Conservation (phyloP, 2,113 vertebrate species). For the Chionomys nivalis region DNA sequence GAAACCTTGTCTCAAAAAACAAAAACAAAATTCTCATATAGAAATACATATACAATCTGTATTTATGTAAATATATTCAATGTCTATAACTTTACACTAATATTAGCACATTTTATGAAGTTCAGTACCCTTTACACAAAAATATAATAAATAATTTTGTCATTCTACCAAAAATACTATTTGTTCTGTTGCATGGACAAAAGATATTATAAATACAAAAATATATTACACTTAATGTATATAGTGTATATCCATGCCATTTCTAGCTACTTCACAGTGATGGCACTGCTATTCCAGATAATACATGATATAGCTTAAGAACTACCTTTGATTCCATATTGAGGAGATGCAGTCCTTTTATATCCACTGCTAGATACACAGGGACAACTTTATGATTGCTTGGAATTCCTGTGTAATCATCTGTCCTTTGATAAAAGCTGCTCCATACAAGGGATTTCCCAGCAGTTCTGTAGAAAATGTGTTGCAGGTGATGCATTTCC, state of each 20-base stretch:
- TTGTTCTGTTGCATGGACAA: background rate
- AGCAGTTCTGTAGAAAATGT: slow-evolving; percentile 98
- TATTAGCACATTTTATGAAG: background rate
- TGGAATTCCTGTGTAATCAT: slow-evolving; percentile 98
- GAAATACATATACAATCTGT: background rate
- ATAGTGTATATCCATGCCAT: background rate
- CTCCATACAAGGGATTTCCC: slow-evolving; percentile 98
- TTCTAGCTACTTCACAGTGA: slow-evolving; percentile 37
- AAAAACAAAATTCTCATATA: too few relatives aligned
- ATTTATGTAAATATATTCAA: slow-evolving; percentile 22
- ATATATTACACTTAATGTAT: background rate
- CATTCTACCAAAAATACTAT: slow-evolving; percentile 13
- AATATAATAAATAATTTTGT: slow-evolving; percentile 3
- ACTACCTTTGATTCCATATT: slow-evolving; percentile 99
- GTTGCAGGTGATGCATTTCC: slow-evolving; percentile 99
- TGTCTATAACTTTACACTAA: background rate
- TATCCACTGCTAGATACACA: slow-evolving; percentile 97
- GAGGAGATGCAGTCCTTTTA: slow-evolving; percentile 97
- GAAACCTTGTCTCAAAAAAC: too few relatives aligned
- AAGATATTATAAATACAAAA: slow-evolving; percentile 53
- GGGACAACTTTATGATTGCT: slow-evolving; percentile 99
- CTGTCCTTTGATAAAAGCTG: slow-evolving; percentile 98
- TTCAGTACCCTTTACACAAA: slow-evolving; percentile 12
- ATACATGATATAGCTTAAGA: slow-evolving; percentile 25
- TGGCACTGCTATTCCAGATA: slow-evolving; percentile 18